These are phyloP conservation scores for Peromyscus maniculatus DNA, from an alignment of 2,113 vertebrate species.

Conservation along the genomic window DNA sequence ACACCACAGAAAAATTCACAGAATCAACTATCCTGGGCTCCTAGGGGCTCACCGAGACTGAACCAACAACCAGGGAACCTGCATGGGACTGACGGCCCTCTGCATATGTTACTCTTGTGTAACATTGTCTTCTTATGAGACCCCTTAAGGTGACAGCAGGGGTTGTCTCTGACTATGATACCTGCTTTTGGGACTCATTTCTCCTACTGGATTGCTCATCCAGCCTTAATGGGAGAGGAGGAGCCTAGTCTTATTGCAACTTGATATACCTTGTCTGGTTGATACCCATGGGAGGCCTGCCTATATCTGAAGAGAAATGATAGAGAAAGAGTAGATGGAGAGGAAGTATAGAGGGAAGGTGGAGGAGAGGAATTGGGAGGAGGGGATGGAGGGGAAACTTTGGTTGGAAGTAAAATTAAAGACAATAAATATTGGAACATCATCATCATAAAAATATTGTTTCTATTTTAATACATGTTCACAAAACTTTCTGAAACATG, in stretches of 20 bases:
- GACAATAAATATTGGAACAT: neutral
- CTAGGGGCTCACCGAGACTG: neutral
- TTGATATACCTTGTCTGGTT: neutral
- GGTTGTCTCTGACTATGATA: neutral
- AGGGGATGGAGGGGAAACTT: neutral
- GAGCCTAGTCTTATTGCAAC: neutral
- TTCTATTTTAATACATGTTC: neutral
- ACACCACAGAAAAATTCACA: neutral
- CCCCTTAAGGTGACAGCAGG: neutral
- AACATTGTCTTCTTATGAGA: neutral
- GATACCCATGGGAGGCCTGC: neutral
- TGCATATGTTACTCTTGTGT: neutral
- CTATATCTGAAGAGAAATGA: neutral
- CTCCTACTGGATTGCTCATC: neutral
- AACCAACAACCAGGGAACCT: neutral
- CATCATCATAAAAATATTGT: neutral
- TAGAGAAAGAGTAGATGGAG: neutral
- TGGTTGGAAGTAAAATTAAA: neutral
- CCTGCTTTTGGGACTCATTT: neutral
- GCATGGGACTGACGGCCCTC: neutral
- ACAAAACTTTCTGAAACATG: neutral
- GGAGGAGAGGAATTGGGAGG: too few species aligned
- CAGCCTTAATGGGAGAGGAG: neutral
- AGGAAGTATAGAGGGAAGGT: neutral
- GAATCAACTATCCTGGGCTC: neutral